Percentiles rank a stretch among this genome's conserved stretches.
Conservation (phyloP, 1,140 invertebrate species). For the Metopolophium dirhodum region DNA sequence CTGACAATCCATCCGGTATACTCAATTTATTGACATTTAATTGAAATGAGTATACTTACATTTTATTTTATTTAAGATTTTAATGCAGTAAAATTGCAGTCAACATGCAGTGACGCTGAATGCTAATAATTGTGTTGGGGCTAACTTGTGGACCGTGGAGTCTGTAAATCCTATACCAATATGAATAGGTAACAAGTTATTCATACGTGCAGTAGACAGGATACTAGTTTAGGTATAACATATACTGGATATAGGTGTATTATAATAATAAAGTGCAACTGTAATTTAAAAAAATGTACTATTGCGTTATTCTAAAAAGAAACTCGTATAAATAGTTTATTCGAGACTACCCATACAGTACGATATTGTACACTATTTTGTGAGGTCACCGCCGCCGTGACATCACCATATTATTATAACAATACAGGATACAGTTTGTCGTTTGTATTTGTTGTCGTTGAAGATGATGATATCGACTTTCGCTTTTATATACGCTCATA, state of each 20-base stretch:
- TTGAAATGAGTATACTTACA: not conserved
- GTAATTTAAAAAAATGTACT: not conserved
- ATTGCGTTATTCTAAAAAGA: not conserved
- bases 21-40: no score
- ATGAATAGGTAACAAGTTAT: not conserved
- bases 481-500: not conserved
- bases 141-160: not conserved
- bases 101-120: not conserved
- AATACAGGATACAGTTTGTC: not conserved
- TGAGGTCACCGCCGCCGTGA: not conserved
- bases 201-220: not conserved
- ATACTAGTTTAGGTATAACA: not conserved
- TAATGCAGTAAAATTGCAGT: not conserved
- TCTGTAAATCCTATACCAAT: not conserved
- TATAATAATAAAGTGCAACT: not conserved
- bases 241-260: not conserved
- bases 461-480: constrained; percentile 42
- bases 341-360: not conserved
- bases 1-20: no score
- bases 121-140: not conserved
- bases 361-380: not conserved
- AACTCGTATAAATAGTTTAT: not conserved
- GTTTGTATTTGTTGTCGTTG: not conserved
- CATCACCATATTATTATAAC: not conserved
- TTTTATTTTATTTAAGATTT: not conserved